Base-by-base conservation (phyloP, 2,113 vertebrate species). In the Orthonyx spaldingii region DNA sequence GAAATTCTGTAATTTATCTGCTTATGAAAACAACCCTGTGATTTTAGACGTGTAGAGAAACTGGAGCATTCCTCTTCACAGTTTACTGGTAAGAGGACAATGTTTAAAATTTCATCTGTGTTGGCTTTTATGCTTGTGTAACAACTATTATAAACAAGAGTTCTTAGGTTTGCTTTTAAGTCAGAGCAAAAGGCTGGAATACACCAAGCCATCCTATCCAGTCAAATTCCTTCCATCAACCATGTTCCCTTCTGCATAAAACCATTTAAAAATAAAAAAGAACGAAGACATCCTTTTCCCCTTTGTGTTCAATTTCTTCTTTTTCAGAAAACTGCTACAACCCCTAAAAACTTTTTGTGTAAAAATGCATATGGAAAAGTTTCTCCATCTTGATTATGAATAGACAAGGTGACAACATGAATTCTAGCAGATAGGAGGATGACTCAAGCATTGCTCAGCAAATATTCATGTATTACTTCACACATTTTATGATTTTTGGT, bases 1-100 rank as follows among this genome's bases (percentile, higher is more conserved):
- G 44, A 84, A 89, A 74, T 72, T 63, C n/a, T 81, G n/a, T 42
- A 56, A 56, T 89, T 83, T 89, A 72, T 27, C 59, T 68, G 35
- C 18, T 87, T 88, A 46, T 46, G 39, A 89, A 93, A 76, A 76
- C 23, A 68, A 50, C 32, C 10, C 22, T 49, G 11, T 35, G 27
- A 57, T 65, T 82, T 71, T 44, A 52, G 39, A 83, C 66, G 22
- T 32, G 24, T 64, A 60, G 11, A 80, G 35, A 8, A 80, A 66
- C 27, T 27, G 39, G 0, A 65, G 27, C 30, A 75, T 57, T 60
- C 24, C 21, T 32, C 28, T 75, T 56, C 27, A 30, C 11, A 84
- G 28, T 22, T 66, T 86, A 33, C 39, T 46, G 44, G 39, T 66
- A 86, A 83, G 23, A 3, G 3, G 15, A 76, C 0, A 0, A 68